Evolutionary conservation across 2,888 invertebrate species (phyloP).

Genomic region (Lysandra coridon): DNA sequence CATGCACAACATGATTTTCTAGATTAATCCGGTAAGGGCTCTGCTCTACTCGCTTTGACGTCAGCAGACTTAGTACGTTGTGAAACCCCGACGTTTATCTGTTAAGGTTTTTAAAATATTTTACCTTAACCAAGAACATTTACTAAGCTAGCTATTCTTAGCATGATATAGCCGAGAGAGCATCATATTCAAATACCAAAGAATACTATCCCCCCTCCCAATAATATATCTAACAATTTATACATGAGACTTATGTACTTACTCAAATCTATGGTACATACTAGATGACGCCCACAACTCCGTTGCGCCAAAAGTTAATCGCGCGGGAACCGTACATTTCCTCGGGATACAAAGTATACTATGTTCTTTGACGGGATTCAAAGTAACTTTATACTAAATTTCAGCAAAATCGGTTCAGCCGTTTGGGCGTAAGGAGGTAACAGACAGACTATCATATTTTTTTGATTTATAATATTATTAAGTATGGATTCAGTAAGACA

Average conservation of each 20-base stretch:
- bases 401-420: no score
- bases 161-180: background rate
- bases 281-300: no score
- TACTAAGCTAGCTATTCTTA: background rate
- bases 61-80: background rate
- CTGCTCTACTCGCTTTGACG: background rate
- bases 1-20: conserved; percentile 15
- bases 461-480: no score
- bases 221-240: background rate
- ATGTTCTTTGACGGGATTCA: no score
- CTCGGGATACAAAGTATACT: no score
- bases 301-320: no score
- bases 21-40: background rate
- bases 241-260: no score
- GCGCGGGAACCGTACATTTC: no score
- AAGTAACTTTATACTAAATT: no score
- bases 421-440: no score
- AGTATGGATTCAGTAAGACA: background rate
- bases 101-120: background rate
- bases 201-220: background rate
- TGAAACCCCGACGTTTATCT: background rate
- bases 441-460: no score
- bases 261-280: no score
- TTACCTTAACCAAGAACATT: background rate
- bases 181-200: background rate